Percentiles rank a stretch among this genome's conserved stretches.
Evolutionary conservation across 2,797 vertebrate species (phyloP).

Genomic region (Muscicapa striata): DNA sequence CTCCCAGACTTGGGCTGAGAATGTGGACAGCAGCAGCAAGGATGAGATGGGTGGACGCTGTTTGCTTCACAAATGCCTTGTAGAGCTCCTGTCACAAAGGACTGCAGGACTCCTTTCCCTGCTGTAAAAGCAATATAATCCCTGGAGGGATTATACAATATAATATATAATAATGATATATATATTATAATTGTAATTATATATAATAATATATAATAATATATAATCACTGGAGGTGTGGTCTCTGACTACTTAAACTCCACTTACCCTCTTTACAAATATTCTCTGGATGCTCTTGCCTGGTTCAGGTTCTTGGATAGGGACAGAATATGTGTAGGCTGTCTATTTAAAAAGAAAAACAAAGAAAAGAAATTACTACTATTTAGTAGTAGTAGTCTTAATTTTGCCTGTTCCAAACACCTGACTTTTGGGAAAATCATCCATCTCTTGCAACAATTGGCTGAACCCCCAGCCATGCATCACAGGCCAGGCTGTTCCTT

Average conservation of each 20-base stretch:
- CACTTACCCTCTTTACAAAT: background rate
- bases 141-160: too few relatives aligned
- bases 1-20: background rate
- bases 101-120: background rate
- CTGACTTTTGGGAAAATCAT: background rate
- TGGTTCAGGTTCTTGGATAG: background rate
- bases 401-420: background rate
- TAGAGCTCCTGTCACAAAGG: background rate
- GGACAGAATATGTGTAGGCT: background rate
- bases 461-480: background rate
- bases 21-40: background rate
- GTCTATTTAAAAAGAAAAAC: background rate
- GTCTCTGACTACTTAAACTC: background rate
- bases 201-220: too few relatives aligned
- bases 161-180: too few relatives aligned
- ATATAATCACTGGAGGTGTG: background rate
- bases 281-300: background rate
- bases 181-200: too few relatives aligned
- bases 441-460: background rate
- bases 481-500: background rate
- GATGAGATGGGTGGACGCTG: background rate
- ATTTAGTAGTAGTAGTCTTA: background rate
- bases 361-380: accelerated
- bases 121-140: background rate
- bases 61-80: background rate